phyloP scores from a whole-genome alignment of 2,113 vertebrate genomes.

The Scytalopus superciliaris region DNA sequence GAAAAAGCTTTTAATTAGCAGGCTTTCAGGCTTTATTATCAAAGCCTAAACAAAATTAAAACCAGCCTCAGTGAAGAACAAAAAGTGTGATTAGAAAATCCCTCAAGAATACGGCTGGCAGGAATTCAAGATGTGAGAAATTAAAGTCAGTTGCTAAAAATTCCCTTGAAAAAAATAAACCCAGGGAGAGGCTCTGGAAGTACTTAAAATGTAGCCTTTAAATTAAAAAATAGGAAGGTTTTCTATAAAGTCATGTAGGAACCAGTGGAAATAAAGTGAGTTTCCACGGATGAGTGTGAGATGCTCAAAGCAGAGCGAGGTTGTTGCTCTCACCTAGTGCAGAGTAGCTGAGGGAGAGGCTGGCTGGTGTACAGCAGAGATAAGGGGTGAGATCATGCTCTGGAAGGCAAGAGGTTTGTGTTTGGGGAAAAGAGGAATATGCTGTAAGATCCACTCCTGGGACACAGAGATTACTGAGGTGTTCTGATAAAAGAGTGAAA shows the following conservation, averaged over 20 bases:
- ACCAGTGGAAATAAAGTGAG: not conserved
- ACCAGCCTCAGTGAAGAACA: constrained; percentile 65
- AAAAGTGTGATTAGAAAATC: constrained; percentile 70
- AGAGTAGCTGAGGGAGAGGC: not conserved
- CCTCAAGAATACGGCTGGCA: constrained; percentile 60
- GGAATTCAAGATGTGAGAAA: constrained; percentile 59
- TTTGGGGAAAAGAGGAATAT: not conserved
- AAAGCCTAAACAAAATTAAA: constrained; percentile 73
- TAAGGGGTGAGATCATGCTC: not conserved
- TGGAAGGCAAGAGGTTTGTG: not conserved
- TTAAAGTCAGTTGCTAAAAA: constrained; percentile 62
- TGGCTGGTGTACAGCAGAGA: not conserved
- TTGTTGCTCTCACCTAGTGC: not conserved
- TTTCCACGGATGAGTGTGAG: not conserved
- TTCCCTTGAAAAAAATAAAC: constrained; percentile 23
- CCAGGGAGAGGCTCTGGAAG: not conserved
- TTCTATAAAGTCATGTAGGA: not conserved
- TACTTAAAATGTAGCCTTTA: constrained; percentile 26
- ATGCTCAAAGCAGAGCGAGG: not conserved
- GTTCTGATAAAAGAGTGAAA: not conserved
- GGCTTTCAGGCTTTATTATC: constrained; percentile 71
- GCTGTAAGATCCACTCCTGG: not conserved
- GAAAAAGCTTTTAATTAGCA: constrained; percentile 70
- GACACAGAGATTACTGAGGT: not conserved
- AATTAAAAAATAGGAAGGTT: not conserved